Conservation (phyloP, 2,113 vertebrate species). For the Oriolus oriolus region DNA sequence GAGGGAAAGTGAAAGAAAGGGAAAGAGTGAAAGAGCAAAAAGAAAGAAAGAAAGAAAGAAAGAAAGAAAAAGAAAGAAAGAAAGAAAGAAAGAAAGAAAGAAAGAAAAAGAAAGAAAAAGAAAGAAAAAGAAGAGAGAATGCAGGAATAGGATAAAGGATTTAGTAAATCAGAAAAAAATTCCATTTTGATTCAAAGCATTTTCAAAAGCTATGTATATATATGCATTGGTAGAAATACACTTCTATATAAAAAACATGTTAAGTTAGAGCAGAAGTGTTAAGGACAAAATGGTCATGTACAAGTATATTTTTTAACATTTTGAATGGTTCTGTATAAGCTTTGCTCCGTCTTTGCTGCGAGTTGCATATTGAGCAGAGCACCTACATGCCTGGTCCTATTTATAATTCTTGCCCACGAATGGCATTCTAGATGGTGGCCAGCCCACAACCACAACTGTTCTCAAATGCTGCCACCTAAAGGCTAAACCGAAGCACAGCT, state of each 20-base stretch:
- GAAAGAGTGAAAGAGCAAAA: fast-evolving
- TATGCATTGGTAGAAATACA: not conserved
- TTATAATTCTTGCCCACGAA: not conserved
- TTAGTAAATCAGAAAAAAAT: not conserved
- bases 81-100: not conserved
- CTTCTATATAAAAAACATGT: not conserved
- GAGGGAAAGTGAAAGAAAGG: no score
- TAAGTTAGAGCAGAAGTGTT: not conserved
- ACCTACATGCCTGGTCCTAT: not conserved
- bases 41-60: no score
- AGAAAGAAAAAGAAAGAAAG: not conserved
- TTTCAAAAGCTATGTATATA: not conserved
- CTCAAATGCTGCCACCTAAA: conserved; percentile 76
- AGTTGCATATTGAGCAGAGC: not conserved
- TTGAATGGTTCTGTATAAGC: not conserved
- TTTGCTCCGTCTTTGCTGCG: not conserved
- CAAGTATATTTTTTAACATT: not conserved
- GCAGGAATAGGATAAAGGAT: not conserved
- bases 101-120: no score
- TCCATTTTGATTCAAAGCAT: not conserved
- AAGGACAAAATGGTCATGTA: not conserved
- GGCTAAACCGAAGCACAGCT: conserved; percentile 26
- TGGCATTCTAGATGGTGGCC: conserved; percentile 1
- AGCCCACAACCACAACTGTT: conserved; percentile 35
- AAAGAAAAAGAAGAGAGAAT: not conserved